Conservation (phyloP, 2,888 invertebrate genomes). For the Shargacucullia verbasci region DNA sequence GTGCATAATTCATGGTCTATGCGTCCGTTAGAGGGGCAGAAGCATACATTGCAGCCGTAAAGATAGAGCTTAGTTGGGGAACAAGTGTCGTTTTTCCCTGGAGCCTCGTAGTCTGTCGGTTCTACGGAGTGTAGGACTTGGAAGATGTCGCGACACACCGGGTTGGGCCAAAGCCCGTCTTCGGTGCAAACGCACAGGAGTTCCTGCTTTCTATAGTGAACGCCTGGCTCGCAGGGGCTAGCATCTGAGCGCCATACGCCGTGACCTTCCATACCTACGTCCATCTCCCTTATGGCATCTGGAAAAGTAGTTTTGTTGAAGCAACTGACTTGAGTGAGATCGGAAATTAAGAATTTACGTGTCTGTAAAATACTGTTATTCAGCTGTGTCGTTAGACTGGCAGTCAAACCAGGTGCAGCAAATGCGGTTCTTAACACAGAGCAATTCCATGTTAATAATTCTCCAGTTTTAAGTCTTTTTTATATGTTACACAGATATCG, state of each 20-base stretch:
- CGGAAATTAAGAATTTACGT: no score
- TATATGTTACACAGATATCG: no score
- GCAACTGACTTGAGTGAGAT: neutral
- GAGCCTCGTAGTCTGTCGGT: conserved; percentile 48
- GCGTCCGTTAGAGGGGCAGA: conserved; percentile 67
- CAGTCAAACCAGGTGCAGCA: no score
- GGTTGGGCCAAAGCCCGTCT: conserved; percentile 81
- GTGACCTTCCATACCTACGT: conserved; percentile 81
- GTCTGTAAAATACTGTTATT: no score
- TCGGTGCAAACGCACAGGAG: conserved; percentile 76
- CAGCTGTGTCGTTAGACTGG: no score
- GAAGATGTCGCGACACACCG: conserved; percentile 77
- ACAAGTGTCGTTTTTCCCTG: conserved; percentile 62
- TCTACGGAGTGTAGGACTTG: conserved; percentile 72
- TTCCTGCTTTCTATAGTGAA: conserved; percentile 68
- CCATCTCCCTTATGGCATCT: conserved; percentile 76
- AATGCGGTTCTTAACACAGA: no score
- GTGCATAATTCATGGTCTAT: conserved; percentile 72
- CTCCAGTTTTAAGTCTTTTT: no score
- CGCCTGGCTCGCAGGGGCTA: conserved; percentile 70
- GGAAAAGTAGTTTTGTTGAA: conserved; percentile 15
- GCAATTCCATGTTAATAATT: no score
- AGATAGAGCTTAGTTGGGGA: conserved; percentile 70
- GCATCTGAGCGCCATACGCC: conserved; percentile 73
- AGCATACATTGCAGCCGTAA: conserved; percentile 77